These are phyloP conservation scores for Rallus crepitans DNA, from an alignment of 2,797 vertebrate species.

Conservation along the genomic window DNA sequence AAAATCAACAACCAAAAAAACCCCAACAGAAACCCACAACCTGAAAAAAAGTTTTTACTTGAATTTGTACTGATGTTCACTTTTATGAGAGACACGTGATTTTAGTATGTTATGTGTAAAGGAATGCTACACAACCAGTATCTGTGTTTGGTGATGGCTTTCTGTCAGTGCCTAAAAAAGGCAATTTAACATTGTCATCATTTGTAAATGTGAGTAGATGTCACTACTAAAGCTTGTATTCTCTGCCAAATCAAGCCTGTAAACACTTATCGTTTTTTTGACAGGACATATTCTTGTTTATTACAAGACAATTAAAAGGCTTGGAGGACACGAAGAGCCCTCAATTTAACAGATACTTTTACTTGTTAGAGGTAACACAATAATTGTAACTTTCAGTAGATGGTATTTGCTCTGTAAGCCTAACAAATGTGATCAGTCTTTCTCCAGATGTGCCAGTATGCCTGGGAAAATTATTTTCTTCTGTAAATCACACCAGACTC, in stretches of 20 bases:
- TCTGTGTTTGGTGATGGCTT: not conserved
- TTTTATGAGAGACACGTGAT: not conserved
- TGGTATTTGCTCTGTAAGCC: not conserved
- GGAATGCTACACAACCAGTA: not conserved
- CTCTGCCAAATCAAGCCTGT: constrained; percentile 28
- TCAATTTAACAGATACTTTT: constrained; percentile 99
- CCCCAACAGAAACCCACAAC: too few relatives aligned
- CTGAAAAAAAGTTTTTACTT: not conserved
- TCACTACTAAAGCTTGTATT: not conserved
- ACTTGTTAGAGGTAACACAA: constrained; percentile 93
- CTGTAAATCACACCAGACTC: not conserved
- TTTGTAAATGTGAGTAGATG: not conserved
- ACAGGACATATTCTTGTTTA: constrained; percentile 99
- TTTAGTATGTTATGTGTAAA: not conserved
- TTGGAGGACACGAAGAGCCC: constrained; percentile 99
- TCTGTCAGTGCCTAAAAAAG: not conserved
- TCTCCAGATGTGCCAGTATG: not conserved
- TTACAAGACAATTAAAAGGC: constrained; percentile 98
- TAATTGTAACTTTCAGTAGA: not conserved
- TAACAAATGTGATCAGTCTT: not conserved
- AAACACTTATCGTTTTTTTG: constrained; percentile 58
- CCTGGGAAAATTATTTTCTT: not conserved
- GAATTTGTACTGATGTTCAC: not conserved
- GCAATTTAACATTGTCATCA: not conserved
- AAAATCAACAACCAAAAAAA: not conserved